Evolutionary conservation across 2,888 invertebrate genomes (phyloP).

Genomic region (Cinara cedri): DNA sequence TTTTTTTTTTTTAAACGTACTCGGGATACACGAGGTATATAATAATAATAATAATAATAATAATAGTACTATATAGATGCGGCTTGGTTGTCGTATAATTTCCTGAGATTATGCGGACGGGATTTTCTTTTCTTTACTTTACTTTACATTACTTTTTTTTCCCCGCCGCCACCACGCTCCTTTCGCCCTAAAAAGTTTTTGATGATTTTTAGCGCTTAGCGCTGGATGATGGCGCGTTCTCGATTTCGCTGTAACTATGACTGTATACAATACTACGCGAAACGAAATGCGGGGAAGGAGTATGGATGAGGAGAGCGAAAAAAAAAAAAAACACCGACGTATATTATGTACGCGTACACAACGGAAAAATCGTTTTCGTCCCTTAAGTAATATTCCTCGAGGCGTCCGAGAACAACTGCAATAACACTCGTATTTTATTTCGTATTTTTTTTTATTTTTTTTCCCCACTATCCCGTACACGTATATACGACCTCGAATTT

Average conservation of each 20-base stretch:
- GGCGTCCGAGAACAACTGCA: constrained; percentile 4
- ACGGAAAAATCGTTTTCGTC: constrained; percentile 15
- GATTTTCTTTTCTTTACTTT: constrained; percentile 5
- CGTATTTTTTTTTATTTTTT: too few relatives aligned
- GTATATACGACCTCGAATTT: not conserved
- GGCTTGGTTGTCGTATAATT: not conserved
- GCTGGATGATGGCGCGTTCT: too few relatives aligned
- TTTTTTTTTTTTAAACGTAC: not conserved
- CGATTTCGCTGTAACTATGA: too few relatives aligned
- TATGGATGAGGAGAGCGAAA: too few relatives aligned
- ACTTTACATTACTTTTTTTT: constrained; percentile 21
- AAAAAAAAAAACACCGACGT: not conserved
- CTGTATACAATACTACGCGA: too few relatives aligned
- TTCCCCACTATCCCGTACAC: not conserved
- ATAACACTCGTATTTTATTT: too few relatives aligned
- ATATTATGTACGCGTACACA: not conserved
- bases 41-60: too few relatives aligned
- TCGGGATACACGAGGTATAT: not conserved
- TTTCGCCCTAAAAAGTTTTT: too few relatives aligned
- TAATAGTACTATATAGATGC: not conserved
- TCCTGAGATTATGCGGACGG: constrained; percentile 22
- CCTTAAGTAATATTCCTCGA: constrained; percentile 15
- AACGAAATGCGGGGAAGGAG: too few relatives aligned
- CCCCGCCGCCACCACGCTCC: too few relatives aligned
- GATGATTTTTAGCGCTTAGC: too few relatives aligned